Evolutionary conservation across 2,797 vertebrate genomes (phyloP).

Genomic region (Garrulus glandarius): DNA sequence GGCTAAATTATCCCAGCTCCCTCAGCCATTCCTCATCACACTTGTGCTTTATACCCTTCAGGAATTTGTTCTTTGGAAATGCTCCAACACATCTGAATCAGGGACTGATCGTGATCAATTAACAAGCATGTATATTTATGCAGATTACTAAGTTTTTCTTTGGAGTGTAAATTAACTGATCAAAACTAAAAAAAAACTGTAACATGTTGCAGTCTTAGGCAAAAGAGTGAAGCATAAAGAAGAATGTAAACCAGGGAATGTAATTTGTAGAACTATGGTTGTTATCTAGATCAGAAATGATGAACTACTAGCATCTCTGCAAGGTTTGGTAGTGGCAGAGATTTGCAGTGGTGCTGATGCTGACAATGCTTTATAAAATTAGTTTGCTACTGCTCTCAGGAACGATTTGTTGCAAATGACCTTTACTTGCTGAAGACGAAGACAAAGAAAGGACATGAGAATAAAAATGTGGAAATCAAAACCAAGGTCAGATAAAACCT

Average conservation of each 20-base stretch:
- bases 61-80: neutral
- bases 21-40: neutral
- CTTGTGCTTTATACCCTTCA: neutral
- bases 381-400: neutral
- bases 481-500: slow-evolving; percentile 16
- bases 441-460: neutral
- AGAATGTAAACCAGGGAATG: neutral
- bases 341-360: neutral
- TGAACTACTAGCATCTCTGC: neutral
- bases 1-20: neutral
- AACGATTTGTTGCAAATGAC: neutral
- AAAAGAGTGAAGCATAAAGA: neutral
- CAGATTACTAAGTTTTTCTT: neutral
- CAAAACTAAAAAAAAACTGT: neutral
- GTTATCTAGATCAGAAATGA: neutral
- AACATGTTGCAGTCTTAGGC: neutral
- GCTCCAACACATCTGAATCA: neutral
- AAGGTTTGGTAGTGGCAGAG: neutral
- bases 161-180: neutral
- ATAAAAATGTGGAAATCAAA: slow-evolving; percentile 3
- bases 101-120: neutral
- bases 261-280: neutral
- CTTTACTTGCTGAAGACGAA: neutral
- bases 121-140: neutral
- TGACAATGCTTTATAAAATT: slow-evolving; percentile 29